Base-by-base conservation (phyloP, 2,888 invertebrate species). In the Neoaliturus tenellus region DNA sequence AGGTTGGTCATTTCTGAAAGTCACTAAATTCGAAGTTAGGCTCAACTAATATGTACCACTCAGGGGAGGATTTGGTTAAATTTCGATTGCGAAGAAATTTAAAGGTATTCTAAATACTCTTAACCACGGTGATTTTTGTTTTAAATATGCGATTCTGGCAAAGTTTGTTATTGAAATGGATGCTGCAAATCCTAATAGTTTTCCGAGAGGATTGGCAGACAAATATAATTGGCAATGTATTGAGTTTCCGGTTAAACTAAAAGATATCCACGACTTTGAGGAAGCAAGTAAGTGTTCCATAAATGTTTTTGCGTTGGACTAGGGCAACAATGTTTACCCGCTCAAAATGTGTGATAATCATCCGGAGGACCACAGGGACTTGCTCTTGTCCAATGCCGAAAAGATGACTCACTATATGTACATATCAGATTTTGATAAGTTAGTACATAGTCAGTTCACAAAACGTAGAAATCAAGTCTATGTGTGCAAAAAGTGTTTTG, bases 401-500 rank as follows among this genome's bases (percentile, higher is more conserved):
- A 41, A 41, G 2, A n/a, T 4, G n/a, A 39, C n/a, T 20, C 71
- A 71, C 23, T 71, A 39, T 39, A 23, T 71, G 2, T 71, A 71
- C 14, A 41, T 71, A 41, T 28, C 17, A 3, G 71, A 71, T 23
- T 71, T 71, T 39, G 41, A 35, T 71, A 41, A 12, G 14, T 12
- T 71, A 41, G 71, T 71, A 5, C 39, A 23, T 10, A 5, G 41
- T 5, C 71, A 71, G 41, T 23, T 71, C 3, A 39, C 71, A 6
- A 71, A 71, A 20, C 1, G 17, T 17, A 3, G n/a, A 6, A n/a
- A 6, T 12, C 20, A 1, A 14, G 33, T 31, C 17, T 28, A 80
- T 44, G 5, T 25, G 10, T 62, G 62, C 23, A 55, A 82, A 28
- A 67, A 71, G 39, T 84, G 81, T 51, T 69, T 84, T 51, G 14